Conservation (phyloP, 1,140 invertebrate species). For the Drosophila kikkawai region DNA sequence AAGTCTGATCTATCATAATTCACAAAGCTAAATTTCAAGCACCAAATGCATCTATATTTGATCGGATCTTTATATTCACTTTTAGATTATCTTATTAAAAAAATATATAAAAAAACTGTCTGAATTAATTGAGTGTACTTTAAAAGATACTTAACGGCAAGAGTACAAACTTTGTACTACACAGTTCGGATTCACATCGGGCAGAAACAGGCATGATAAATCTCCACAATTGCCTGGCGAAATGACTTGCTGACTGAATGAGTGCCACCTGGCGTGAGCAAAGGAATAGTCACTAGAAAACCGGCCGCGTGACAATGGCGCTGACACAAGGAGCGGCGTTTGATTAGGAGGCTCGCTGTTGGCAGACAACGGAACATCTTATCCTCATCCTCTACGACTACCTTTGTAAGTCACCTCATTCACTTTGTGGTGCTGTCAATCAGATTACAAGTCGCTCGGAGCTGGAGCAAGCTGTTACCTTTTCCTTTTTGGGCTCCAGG, state of each 20-base stretch:
- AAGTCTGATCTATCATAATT: neutral
- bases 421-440: conserved; percentile 71
- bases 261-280: conserved; percentile 19
- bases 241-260: conserved; percentile 19
- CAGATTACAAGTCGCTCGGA: conserved; percentile 73
- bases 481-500: conserved; percentile 31
- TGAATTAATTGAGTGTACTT: conserved; percentile 14
- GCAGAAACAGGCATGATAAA: conserved; percentile 69
- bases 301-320: conserved; percentile 47
- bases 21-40: neutral
- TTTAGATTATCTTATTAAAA: no score
- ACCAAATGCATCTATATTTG: neutral
- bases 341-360: conserved; percentile 73
- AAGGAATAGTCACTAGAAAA: conserved; percentile 39
- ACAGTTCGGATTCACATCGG: neutral
- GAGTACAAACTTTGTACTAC: neutral
- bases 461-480: conserved; percentile 8
- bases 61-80: neutral
- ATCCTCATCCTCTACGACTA: neutral
- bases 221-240: conserved; percentile 58
- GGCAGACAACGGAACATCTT: conserved; percentile 58
- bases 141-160: conserved; percentile 13
- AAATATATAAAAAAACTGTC: neutral
- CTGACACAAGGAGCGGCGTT: conserved; percentile 76
- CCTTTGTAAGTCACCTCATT: conserved; percentile 9